Evolutionary conservation across 2,797 vertebrate species (phyloP).

Genomic region (Gymnoscopelus braueri): DNA sequence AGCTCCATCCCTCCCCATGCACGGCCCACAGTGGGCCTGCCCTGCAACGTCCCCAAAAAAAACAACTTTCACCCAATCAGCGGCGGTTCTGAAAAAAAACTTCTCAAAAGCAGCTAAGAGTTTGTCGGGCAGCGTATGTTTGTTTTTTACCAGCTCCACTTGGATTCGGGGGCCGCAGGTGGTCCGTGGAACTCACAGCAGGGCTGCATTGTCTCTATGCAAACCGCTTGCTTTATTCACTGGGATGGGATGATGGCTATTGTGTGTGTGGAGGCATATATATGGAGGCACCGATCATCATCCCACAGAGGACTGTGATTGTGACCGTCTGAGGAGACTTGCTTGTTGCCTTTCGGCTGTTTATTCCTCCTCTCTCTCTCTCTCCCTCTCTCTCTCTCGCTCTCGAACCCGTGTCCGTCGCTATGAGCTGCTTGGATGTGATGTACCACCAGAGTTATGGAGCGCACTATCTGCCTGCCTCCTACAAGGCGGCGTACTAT

Average conservation of each 20-base stretch:
- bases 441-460: conserved; percentile 94
- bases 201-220: conserved; percentile 83
- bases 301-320: conserved; percentile 62
- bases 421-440: conserved; percentile 97
- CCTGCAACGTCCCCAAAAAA: conserved; percentile 53
- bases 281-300: conserved; percentile 73
- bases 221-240: conserved; percentile 66
- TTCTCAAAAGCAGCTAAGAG: conserved; percentile 44
- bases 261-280: conserved; percentile 78
- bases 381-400: not conserved
- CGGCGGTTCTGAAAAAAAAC: conserved; percentile 50
- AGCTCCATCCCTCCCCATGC: conserved; percentile 72
- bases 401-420: conserved; percentile 52
- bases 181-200: conserved; percentile 72
- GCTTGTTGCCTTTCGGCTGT: conserved; percentile 25
- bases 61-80: conserved; percentile 75
- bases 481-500: conserved; percentile 84
- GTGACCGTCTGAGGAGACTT: conserved; percentile 69
- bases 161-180: conserved; percentile 66
- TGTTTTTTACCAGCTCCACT: conserved; percentile 35
- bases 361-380: conserved; percentile 37
- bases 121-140: conserved; percentile 42
- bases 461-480: conserved; percentile 84
- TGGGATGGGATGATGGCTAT: conserved; percentile 78
- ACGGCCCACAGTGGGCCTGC: conserved; percentile 43